A percentile compares a stretch with the other conserved stretches of the same genome.
phyloP scores from a whole-genome alignment of 2,113 vertebrate species.

The Corythornis madagascariensis region DNA sequence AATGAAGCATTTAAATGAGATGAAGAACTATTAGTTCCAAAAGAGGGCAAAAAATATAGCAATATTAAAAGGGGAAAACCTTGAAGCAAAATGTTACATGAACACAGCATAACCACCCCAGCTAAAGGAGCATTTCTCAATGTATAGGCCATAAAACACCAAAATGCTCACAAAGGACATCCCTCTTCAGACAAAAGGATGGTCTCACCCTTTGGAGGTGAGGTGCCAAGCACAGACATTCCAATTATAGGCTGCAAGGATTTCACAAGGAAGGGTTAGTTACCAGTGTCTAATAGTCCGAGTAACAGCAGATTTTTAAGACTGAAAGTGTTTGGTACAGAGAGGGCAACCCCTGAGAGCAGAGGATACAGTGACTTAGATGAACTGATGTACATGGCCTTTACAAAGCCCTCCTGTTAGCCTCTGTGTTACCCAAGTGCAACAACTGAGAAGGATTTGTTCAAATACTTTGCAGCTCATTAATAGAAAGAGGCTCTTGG shows the following conservation, averaged over 20 bases:
- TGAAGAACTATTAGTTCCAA: neutral
- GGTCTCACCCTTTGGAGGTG: too few relatives aligned
- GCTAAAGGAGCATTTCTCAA: neutral
- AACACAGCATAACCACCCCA: neutral
- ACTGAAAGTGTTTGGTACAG: neutral
- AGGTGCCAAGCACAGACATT: neutral
- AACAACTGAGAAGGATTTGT: too few relatives aligned
- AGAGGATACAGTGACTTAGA: too few relatives aligned
- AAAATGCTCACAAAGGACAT: neutral
- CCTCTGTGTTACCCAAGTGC: too few relatives aligned
- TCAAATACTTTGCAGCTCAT: too few relatives aligned
- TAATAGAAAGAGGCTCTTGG: too few relatives aligned
- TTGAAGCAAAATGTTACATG: neutral
- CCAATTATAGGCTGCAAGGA: neutral
- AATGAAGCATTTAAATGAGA: neutral
- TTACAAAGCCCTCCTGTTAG: too few relatives aligned
- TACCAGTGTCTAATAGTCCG: neutral
- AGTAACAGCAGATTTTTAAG: neutral
- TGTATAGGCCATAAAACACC: neutral
- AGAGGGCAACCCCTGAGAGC: neutral
- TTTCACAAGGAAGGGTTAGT: neutral
- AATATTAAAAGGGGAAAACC: neutral
- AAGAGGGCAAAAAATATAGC: neutral
- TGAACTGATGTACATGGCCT: too few relatives aligned
- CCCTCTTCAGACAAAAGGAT: neutral